Evolutionary conservation across 2,113 vertebrate species (phyloP).

Genomic region (Sporophila hypoxantha): DNA sequence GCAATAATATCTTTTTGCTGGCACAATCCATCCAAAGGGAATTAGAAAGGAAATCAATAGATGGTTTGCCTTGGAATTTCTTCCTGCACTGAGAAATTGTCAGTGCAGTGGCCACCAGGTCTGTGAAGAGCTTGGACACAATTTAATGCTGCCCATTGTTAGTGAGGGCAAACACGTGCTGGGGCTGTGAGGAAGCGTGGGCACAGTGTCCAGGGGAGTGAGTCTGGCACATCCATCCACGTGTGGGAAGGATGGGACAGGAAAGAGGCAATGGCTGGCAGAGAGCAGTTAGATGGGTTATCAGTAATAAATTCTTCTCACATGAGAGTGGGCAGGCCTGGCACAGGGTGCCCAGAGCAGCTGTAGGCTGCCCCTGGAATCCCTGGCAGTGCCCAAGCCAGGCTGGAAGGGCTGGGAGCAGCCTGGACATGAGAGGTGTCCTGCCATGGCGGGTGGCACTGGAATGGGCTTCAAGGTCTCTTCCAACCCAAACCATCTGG

Average conservation of each 20-base stretch:
- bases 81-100: neutral
- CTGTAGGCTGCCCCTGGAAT: neutral
- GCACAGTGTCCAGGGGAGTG: too few relatives aligned
- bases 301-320: neutral
- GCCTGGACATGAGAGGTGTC: neutral
- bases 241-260: neutral
- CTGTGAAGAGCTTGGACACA: neutral
- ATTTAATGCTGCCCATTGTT: neutral
- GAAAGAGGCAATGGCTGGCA: neutral
- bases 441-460: neutral
- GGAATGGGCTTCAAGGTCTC: neutral
- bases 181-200: fast-evolving
- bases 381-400: neutral
- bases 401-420: fast-evolving
- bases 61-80: conserved; percentile 24
- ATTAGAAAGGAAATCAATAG: conserved; percentile 18
- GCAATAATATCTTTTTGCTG: neutral
- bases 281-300: neutral
- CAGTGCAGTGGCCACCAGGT: neutral
- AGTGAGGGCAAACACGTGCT: neutral
- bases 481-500: neutral
- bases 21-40: neutral
- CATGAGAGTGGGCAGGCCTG: fast-evolving
- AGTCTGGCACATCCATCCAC: neutral
- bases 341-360: neutral